These are phyloP conservation scores for Cryptus viduatorius DNA, from an alignment of 2,888 invertebrate species.

Conservation along the genomic window DNA sequence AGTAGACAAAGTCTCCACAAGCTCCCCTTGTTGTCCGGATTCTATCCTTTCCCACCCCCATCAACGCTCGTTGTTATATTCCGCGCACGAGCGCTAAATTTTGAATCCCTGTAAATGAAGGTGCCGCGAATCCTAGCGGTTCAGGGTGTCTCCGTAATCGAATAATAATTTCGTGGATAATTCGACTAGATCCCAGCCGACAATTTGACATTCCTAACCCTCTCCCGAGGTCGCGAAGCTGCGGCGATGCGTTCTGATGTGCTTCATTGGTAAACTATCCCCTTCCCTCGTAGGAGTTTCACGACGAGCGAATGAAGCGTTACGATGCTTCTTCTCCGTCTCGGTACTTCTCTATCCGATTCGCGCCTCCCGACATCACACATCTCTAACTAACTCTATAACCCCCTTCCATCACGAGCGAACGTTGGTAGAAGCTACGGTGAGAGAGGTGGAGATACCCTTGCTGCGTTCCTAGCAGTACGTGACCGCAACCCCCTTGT, in stretches of 20 bases:
- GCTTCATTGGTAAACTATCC: conserved; percentile 25
- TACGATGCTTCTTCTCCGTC: conserved; percentile 50
- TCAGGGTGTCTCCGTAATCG: conserved; percentile 71
- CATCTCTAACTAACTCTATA: conserved; percentile 77
- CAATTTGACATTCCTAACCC: conserved; percentile 76
- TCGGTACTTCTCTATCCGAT: conserved; percentile 65
- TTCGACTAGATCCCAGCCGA: conserved; percentile 74
- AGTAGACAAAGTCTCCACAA: conserved; percentile 17
- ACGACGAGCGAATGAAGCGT: conserved; percentile 26
- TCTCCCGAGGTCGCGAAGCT: conserved; percentile 18
- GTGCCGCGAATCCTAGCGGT: conserved; percentile 26
- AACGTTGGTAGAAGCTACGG: conserved; percentile 34
- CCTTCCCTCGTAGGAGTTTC: conserved; percentile 24
- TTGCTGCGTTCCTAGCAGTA: conserved; percentile 64
- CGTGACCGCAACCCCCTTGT: conserved; percentile 68
- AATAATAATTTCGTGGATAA: conserved; percentile 78
- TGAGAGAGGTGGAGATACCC: conserved; percentile 23
- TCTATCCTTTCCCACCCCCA: not conserved
- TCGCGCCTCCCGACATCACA: conserved; percentile 73
- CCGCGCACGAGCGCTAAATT: conserved; percentile 74
- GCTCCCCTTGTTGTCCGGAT: not conserved
- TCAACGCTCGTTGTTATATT: conserved; percentile 70
- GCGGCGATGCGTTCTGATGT: conserved; percentile 13
- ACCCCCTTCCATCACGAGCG: conserved; percentile 69
- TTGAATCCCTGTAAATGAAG: conserved; percentile 75